phyloP scores from a whole-genome alignment of 2,888 invertebrate genomes.

The Dioctria rufipes region DNA sequence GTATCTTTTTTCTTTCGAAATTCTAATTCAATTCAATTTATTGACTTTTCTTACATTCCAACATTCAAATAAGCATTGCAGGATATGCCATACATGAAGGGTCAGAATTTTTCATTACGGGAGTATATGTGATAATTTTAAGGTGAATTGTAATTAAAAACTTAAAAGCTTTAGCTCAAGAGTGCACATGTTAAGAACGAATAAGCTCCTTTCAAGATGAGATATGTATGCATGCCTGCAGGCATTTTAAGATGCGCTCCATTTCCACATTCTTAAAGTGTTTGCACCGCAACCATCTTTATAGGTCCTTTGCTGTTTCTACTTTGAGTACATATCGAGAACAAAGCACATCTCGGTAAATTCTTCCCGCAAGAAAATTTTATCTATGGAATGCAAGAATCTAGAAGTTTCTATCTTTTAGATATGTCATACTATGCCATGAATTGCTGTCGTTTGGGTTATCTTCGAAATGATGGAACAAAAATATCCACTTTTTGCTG shows the following conservation, averaged over 20 bases:
- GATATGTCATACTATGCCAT: background rate
- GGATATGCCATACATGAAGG: no score
- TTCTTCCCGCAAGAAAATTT: background rate
- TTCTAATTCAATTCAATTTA: no score
- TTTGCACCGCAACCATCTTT: background rate
- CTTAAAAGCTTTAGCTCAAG: background rate
- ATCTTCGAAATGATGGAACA: background rate
- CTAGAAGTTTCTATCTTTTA: background rate
- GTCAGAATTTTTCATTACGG: no score
- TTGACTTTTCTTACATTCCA: no score
- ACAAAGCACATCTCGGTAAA: background rate
- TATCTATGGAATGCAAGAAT: background rate
- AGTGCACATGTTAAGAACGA: background rate
- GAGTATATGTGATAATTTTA: no score
- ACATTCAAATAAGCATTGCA: no score
- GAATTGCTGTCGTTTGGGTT: background rate
- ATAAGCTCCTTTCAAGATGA: background rate
- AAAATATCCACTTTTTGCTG: background rate
- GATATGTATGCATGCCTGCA: background rate
- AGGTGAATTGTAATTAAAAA: background rate
- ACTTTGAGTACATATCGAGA: background rate
- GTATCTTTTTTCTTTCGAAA: no score
- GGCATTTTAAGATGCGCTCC: background rate
- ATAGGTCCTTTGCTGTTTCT: background rate
- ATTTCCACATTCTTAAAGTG: no score